Evolutionary conservation across 2,797 vertebrate species (phyloP), one percentile per base, ranked within the genome.

Genomic region (Pangasius sanitwongsei): DNA sequence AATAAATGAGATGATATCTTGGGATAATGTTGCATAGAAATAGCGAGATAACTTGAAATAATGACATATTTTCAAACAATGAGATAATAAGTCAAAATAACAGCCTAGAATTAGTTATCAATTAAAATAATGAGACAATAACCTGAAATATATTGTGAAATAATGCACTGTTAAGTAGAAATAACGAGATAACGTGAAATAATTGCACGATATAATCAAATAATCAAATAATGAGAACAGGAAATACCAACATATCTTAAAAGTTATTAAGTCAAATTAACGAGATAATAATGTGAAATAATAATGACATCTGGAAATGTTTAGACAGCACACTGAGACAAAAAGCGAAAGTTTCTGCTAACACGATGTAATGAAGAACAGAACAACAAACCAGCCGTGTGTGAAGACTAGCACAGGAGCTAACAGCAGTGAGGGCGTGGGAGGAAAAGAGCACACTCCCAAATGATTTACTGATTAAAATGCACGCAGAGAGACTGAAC

Each of bases 381-480:
- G 23, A 80, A 69, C 11, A 67, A 57, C 69, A 77, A 69, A 83
- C n/a, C 67, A 57, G 31, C 31, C 31, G 57, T 53, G 81, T 63
- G 83, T 72, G 65, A 82, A 55, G 57, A 88, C 74, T 75, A 82
- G 87, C 53, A 28, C 31, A 81, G 83, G 55, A 59, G 85, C 70
- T 87, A n/a, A 65, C 86, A 53, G 69, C 34, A 84, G 81, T n/a
- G 59, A 59, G 74, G 48, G 65, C 25, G 50, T 61, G 50, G 69
- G 44, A 65, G 70, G 59, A 34, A 84, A n/a, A 67, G 37, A 70
- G n/a, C 48, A 7, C 55, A 55, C 15, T 85, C 31, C 59, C 81
- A 37, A 57, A 55, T 85, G 70, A 55, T 41, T 25, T 83, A 50
- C 83, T 83, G 55, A 86, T 87, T 89, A 83, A 83, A 86, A 80